A percentile compares a stretch with the other conserved stretches of the same genome.
Conservation (phyloP, 2,113 vertebrate species). For the Oreochromis tanganicae region DNA sequence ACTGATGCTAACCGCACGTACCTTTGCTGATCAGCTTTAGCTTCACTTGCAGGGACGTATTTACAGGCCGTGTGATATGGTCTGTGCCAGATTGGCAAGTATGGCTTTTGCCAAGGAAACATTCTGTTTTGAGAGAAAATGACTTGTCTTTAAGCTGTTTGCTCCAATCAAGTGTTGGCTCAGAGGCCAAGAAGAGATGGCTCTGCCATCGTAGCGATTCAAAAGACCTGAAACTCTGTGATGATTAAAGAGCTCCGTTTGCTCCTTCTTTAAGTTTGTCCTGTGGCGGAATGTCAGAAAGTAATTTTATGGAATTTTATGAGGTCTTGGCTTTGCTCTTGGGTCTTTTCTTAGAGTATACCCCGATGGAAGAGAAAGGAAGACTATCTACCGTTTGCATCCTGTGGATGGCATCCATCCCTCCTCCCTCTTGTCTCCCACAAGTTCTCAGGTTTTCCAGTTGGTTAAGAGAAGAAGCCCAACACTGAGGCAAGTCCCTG, state of each 20-base stretch:
- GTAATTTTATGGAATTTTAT: constrained; percentile 14
- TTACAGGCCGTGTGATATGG: constrained; percentile 12
- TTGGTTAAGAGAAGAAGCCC: constrained; percentile 1
- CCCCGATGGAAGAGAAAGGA: constrained; percentile 8
- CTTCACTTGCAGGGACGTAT: constrained; percentile 1
- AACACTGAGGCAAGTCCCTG: constrained; percentile 16
- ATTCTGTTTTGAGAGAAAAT: constrained; percentile 32
- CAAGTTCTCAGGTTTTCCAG: constrained; percentile 29
- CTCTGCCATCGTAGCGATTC: constrained; percentile 17
- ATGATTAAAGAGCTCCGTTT: constrained; percentile 48
- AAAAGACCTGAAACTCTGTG: constrained; percentile 12
- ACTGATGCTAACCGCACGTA: neutral
- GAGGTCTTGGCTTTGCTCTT: constrained; percentile 14
- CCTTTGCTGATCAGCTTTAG: constrained; percentile 9
- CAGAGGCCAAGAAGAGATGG: constrained; percentile 10
- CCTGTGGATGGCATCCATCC: constrained; percentile 15
- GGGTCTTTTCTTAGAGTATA: constrained; percentile 13
- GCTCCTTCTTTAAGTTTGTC: constrained; percentile 35
- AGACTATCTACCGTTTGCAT: constrained; percentile 2
- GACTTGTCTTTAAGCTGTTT: constrained; percentile 23
- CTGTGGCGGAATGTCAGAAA: constrained; percentile 16
- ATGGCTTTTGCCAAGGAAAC: constrained; percentile 21
- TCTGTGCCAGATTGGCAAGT: constrained; percentile 10
- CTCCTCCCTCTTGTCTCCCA: neutral
- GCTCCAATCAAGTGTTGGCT: constrained; percentile 46